Evolutionary conservation across 1,140 invertebrate genomes (phyloP).

Genomic region (Heliconius hermathena): DNA sequence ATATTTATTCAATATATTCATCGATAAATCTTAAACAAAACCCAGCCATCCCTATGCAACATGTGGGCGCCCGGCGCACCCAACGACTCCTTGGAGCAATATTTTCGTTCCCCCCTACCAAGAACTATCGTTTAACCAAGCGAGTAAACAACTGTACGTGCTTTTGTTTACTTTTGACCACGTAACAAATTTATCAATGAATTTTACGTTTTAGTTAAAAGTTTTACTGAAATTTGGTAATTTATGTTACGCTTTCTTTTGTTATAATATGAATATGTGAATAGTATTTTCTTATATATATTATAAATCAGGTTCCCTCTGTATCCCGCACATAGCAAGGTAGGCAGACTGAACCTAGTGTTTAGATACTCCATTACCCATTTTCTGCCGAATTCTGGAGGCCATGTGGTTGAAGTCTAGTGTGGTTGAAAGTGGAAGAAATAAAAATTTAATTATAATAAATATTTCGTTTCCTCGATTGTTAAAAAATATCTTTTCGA

Average conservation of each 20-base stretch:
- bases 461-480: too few species aligned
- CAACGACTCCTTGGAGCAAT: slow-evolving; percentile 69
- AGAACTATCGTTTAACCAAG: slow-evolving; percentile 37
- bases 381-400: too few species aligned
- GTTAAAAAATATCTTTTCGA: too few species aligned
- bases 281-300: too few species aligned
- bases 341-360: too few species aligned
- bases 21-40: slow-evolving; percentile 38
- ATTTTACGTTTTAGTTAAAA: not conserved
- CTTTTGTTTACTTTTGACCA: slow-evolving; percentile 17
- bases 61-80: slow-evolving; percentile 77
- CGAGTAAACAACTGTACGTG: slow-evolving; percentile 16
- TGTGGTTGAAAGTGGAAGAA: too few species aligned
- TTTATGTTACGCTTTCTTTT: not conserved
- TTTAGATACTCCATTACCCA: too few species aligned
- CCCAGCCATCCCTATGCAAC: slow-evolving; percentile 57
- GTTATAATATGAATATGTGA: too few species aligned
- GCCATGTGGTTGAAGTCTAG: too few species aligned
- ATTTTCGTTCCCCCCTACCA: slow-evolving; percentile 76
- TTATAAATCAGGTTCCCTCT: too few species aligned
- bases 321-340: too few species aligned
- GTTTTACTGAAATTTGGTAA: not conserved
- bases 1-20: slow-evolving; percentile 20
- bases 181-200: slow-evolving; percentile 5
- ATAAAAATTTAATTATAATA: too few species aligned